Evolutionary conservation across 2,113 vertebrate species (phyloP).

Genomic region (Paracanthobrama guichenoti): DNA sequence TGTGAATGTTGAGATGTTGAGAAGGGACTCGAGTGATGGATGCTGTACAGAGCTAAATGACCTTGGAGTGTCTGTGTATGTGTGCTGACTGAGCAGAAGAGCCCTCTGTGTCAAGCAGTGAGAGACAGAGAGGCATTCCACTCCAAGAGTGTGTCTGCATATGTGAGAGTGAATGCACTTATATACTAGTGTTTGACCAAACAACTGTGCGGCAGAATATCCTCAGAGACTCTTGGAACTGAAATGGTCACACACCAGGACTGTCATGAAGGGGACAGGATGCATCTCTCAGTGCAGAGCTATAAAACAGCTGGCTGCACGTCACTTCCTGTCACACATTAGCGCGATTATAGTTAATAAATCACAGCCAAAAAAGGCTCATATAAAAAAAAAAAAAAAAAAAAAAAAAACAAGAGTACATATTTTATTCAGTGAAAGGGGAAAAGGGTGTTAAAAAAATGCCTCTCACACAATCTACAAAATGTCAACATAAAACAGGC

Average conservation of each 20-base stretch:
- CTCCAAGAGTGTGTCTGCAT: conserved; percentile 51
- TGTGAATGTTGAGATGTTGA: conserved; percentile 10
- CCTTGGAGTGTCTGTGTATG: conserved; percentile 45
- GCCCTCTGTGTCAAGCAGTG: conserved; percentile 44
- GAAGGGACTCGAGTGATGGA: conserved; percentile 35
- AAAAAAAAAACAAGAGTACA: too few species aligned
- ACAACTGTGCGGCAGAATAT: conserved; percentile 39
- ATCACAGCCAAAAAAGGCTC: not conserved
- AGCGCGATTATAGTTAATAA: not conserved
- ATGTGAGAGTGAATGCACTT: conserved; percentile 58
- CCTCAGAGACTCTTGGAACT: conserved; percentile 14
- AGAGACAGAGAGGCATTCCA: conserved; percentile 25
- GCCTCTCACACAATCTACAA: not conserved
- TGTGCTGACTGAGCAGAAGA: conserved; percentile 49
- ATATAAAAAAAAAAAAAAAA: not conserved
- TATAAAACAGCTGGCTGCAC: conserved; percentile 4
- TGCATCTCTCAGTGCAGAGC: conserved; percentile 20
- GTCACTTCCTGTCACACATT: not conserved
- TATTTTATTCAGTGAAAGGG: not conserved
- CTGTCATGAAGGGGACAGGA: conserved; percentile 16
- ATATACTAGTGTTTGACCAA: conserved; percentile 44
- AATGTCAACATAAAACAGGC: not conserved
- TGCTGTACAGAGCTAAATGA: conserved; percentile 40
- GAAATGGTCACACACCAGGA: conserved; percentile 10
- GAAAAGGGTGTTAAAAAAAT: not conserved